Base-by-base conservation (phyloP, 2,888 invertebrate genomes). In the Rotaria magnacalcarata region DNA sequence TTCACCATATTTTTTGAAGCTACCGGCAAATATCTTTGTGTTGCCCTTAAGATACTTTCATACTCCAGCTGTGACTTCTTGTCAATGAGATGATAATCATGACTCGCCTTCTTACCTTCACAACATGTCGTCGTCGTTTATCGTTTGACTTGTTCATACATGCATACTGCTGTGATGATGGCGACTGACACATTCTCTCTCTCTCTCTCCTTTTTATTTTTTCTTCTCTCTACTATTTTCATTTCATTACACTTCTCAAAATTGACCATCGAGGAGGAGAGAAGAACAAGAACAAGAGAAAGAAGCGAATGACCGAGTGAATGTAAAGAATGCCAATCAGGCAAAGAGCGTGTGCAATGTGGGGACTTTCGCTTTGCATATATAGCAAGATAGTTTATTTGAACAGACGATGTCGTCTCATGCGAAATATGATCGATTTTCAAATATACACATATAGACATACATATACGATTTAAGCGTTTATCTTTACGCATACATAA, bases 161-260 rank as follows among this genome's bases (percentile, higher is more conserved):
- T 1, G 24, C 7, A 60, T 14, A 60, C 58, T 60, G 27, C 58
- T 60, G 58, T 60, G 58, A 60, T 60, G 58, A 60, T 60, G 58
- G 27, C 58, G 58, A 60, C 58, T 60, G 11, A 60, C 58, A 60
- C 58, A 60, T 60, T 60, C 58, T 60, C 24, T 24, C 34, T 34
- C 34, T 34, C 34, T 34, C 34, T 34, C 34, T 34, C 34, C 34
- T 34, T 34, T 54, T 54, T 54, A 34, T 34, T 34, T 34, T 34
- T 60, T 60, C 14, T 60, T 60, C 58, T 60, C 58, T 60, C 58
- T 60, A 27, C 58, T 60, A 60, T 60, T 60, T 60, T 60, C 27
- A 60, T 60, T 60, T 60, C 58, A 60, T 60, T 60, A 60, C 58
- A 60, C 58, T 60, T 60, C 58, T 60, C 58, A 60, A 60, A 60